phyloP scores from a whole-genome alignment of 2,888 invertebrate genomes.

The Monochamus alternatus region DNA sequence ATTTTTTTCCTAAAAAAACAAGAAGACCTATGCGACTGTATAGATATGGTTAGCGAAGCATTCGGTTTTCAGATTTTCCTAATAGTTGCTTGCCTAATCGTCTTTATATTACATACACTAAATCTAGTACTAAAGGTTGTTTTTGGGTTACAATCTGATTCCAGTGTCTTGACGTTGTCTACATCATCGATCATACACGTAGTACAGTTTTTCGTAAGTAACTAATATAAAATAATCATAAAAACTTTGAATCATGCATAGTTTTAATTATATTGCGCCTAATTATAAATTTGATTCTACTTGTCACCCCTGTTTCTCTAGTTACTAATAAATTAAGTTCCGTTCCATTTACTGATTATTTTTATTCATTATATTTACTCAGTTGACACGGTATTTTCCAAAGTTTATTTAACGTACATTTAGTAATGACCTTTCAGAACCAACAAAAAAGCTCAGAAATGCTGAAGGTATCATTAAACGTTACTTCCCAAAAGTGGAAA shows the following conservation, averaged over 20 bases:
- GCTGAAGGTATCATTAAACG: neutral
- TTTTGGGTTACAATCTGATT: neutral
- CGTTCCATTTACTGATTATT: no score
- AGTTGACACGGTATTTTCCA: no score
- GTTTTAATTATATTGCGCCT: no score
- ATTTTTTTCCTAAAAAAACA: neutral
- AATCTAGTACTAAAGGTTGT: neutral
- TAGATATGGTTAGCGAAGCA: constrained; percentile 4
- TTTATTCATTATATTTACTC: no score
- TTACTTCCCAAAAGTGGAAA: neutral
- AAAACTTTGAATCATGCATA: no score
- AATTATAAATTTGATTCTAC: no score
- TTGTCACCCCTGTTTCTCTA: no score
- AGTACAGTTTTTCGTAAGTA: constrained; percentile 33
- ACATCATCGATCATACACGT: neutral
- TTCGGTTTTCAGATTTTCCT: neutral
- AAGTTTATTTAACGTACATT: neutral
- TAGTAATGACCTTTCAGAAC: neutral
- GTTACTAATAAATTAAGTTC: no score
- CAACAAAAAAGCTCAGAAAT: neutral
- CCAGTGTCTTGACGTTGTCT: neutral
- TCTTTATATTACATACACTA: neutral
- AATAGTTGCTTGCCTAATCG: neutral
- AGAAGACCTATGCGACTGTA: neutral
- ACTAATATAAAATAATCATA: no score